Evolutionary conservation across 2,888 invertebrate genomes (phyloP), one percentile per base, ranked within the genome.

Genomic region (Pardosa pseudoannulata): DNA sequence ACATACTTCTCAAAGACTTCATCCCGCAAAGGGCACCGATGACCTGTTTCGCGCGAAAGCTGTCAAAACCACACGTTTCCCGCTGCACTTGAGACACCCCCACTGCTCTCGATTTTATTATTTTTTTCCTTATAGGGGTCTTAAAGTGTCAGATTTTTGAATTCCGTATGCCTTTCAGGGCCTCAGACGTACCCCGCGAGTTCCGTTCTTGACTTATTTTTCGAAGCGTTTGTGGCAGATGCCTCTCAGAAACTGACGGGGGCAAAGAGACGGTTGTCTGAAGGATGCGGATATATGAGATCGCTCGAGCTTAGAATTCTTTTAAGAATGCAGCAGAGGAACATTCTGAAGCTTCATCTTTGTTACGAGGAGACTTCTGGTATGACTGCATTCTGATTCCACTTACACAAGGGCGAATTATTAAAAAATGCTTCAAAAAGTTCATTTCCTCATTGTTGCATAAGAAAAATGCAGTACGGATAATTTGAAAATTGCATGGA

Each of bases 41-140:
- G 82, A 82, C 82, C 82, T 46, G 64, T 19, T 82, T 82, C 9
- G 32, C 31, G 32, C 28, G 31, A 28, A 19, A 71, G 6, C 70
- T 62, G 70, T 70, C 68, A 71, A 62, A 71, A 16, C 23, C 3
- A 32, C 46, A 71, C 71, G 76, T 64, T 71, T 36, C 65, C 36
- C n/a, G 76, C 65, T 64, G 46, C 76, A 82, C 82, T 82, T 71
- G 23, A 71, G 64, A 29, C 82, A 62, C 82, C 82, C 82, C 82
- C 82, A 76, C 82, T 36, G 32, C 62, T 62, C 56, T 19, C 23
- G 0, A 74, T 80, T 65, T 73, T 73, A 31, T 36, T 67, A 41
- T 64, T 62, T 19, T 67, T 70, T 70, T 62, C 31, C 46, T 68
- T 19, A 9, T 64, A 31, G 67, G 67, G 19, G n/a, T 71, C 41